These are phyloP conservation scores for Calonectris borealis DNA, from an alignment of 2,113 vertebrate species.

Conservation along the genomic window DNA sequence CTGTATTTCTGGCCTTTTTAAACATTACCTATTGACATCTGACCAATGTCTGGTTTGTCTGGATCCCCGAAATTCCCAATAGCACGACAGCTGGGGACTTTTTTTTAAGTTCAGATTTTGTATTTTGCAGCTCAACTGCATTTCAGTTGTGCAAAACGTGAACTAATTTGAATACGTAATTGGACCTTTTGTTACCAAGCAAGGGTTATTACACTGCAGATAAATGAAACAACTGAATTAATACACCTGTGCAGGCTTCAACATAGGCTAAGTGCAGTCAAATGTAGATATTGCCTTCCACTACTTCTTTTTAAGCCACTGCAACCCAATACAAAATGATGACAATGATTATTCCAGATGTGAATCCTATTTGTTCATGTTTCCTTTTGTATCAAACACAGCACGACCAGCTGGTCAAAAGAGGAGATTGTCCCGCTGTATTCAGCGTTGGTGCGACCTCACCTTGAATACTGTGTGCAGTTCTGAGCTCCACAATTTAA, in stretches of 20 bases:
- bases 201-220: not conserved
- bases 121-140: not conserved
- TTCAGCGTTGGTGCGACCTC: not conserved
- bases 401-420: not conserved
- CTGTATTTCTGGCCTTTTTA: not conserved
- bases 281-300: not conserved
- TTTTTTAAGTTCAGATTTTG: not conserved
- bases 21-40: not conserved
- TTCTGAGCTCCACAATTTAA: not conserved
- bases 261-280: not conserved
- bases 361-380: not conserved
- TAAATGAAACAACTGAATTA: not conserved
- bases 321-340: not conserved
- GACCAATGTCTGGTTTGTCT: not conserved
- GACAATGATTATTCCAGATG: not conserved
- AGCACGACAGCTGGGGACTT: not conserved
- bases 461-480: not conserved
- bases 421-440: not conserved
- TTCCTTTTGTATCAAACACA: not conserved
- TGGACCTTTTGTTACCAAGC: not conserved
- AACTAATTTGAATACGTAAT: not conserved
- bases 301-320: not conserved
- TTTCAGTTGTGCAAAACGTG: not conserved
- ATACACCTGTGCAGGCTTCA: not conserved
- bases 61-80: not conserved